These are phyloP conservation scores for Drosophila paranaensis DNA, from an alignment of 2,888 invertebrate species.

Conservation along the genomic window DNA sequence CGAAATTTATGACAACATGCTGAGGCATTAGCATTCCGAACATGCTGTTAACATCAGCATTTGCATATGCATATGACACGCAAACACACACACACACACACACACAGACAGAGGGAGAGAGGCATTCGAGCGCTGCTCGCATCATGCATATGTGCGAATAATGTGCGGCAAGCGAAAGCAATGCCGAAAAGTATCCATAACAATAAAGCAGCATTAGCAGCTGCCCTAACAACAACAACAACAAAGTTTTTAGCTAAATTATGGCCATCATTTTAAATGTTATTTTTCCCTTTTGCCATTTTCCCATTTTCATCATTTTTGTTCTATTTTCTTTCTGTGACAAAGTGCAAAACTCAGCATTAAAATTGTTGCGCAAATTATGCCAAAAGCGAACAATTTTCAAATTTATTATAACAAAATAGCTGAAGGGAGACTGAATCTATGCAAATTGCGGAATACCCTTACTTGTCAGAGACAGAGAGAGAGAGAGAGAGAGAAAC, in stretches of 20 bases:
- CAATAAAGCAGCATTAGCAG: constrained; percentile 77
- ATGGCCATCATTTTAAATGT: constrained; percentile 72
- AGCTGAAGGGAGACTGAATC: not conserved
- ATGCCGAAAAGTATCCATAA: constrained; percentile 60
- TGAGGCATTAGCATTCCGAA: constrained; percentile 62
- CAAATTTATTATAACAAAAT: constrained; percentile 48
- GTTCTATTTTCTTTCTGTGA: constrained; percentile 19
- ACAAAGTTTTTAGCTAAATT: constrained; percentile 68
- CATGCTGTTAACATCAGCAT: constrained; percentile 75
- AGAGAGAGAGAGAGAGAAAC: no score
- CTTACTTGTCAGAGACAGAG: constrained; percentile 1
- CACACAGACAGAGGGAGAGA: not conserved
- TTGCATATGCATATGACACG: constrained; percentile 68
- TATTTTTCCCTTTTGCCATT: constrained; percentile 30
- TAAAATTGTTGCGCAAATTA: constrained; percentile 67
- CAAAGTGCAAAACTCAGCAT: constrained; percentile 70
- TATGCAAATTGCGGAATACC: constrained; percentile 7
- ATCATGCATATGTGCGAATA: constrained; percentile 59
- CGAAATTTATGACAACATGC: constrained; percentile 62
- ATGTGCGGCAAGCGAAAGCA: constrained; percentile 34
- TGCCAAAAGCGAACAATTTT: constrained; percentile 50
- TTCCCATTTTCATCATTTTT: constrained; percentile 10
- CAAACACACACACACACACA: constrained; percentile 13
- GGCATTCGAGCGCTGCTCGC: constrained; percentile 42
- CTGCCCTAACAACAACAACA: constrained; percentile 45